Base-by-base conservation (phyloP, 2,888 invertebrate genomes). In the Choreutis nemorana region DNA sequence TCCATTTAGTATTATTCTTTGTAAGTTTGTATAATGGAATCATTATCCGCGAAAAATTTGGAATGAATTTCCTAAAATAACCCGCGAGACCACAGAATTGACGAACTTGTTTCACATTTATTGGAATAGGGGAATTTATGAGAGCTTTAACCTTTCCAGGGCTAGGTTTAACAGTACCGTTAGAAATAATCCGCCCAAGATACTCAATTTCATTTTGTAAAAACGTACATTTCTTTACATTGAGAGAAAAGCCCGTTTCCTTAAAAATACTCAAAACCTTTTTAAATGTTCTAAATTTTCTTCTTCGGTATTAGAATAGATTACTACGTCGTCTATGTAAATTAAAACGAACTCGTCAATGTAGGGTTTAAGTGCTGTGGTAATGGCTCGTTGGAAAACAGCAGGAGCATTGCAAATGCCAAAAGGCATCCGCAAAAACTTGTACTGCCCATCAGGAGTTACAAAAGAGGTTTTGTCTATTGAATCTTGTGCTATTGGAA, bases 111-210 rank as follows among this genome's bases (percentile, higher is more conserved):
- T 38, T 45, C 0, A 45, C 43, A n/a, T 37, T 45, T 8, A 1
- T 27, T 0, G 49, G 45, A 5, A 21, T 4, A 0, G 34, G 33
- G 1, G 44, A n/a, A 3, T 45, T 35, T 1, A 33, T 20, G 4
- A 49, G 14, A 1, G 45, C 47, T 20, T 44, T 23, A 1, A 47
- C 18, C 14, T 49, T 45, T 1, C 22, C n/a, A 1, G 34, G 24
- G 20, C 43, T 44, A 34, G 48, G 45, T 18, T 36, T 24, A 3
- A 46, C 42, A 36, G 45, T 41, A 39, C 42, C 44, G 2, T 39
- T 26, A 14, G 33, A 24, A 3, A 46, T 39, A 1, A 32, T 13
- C 2, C 36, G 33, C 4, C 47, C 45, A 1, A 48, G 22, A 24
- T 48, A 50, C 15, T 48, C 45, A 0, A 47, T 28, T n/a, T 41